These are phyloP conservation scores for Gastrophysa polygoni DNA, from an alignment of 2,888 invertebrate genomes.

Conservation along the genomic window DNA sequence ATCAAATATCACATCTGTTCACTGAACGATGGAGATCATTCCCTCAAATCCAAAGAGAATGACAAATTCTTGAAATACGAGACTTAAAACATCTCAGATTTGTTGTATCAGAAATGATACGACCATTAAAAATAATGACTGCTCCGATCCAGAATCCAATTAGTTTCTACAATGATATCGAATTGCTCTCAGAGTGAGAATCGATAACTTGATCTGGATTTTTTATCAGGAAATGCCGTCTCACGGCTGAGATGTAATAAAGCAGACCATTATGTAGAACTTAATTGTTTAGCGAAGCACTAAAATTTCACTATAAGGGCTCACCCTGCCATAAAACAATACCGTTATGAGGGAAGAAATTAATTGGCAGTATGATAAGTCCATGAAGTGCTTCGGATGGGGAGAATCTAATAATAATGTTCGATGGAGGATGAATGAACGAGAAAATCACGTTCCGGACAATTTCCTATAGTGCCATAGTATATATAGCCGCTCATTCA, in stretches of 20 bases:
- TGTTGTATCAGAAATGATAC: neutral
- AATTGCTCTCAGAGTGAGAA: neutral
- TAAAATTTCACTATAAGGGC: constrained; percentile 24
- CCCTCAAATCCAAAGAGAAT: too few relatives aligned
- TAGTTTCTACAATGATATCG: neutral
- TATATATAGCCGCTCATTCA: too few relatives aligned
- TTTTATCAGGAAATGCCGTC: constrained; percentile 16
- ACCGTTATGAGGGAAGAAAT: constrained; percentile 10
- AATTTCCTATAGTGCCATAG: neutral
- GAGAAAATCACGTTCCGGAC: neutral
- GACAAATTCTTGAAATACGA: neutral
- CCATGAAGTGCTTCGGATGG: neutral
- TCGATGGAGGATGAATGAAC: neutral
- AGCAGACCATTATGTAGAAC: constrained; percentile 25
- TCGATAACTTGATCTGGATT: neutral
- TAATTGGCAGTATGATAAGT: constrained; percentile 12
- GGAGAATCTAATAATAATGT: neutral
- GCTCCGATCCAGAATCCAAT: neutral
- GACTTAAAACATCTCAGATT: neutral
- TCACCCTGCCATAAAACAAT: constrained; percentile 26
- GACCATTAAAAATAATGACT: neutral
- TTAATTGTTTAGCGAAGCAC: constrained; percentile 28
- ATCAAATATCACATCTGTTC: too few relatives aligned
- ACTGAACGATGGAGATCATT: too few relatives aligned
- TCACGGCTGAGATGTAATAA: constrained; percentile 22